These are phyloP conservation scores for Elanoides forficatus DNA, from an alignment of 2,113 vertebrate genomes.

Conservation along the genomic window DNA sequence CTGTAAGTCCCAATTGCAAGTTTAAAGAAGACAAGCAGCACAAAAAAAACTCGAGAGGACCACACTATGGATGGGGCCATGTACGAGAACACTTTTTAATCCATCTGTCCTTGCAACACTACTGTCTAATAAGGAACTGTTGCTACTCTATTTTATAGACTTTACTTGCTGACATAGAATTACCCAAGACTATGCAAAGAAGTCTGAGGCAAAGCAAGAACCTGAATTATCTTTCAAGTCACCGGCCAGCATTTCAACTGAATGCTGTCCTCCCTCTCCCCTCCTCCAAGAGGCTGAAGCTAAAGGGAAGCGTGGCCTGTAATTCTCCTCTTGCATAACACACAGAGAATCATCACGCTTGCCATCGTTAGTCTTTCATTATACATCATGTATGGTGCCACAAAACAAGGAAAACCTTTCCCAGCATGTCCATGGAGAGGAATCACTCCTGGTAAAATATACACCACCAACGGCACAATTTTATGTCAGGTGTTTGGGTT, in stretches of 20 bases:
- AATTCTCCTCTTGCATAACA: neutral
- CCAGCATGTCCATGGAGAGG: fast-evolving
- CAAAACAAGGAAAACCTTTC: neutral
- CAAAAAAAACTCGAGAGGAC: too few relatives aligned
- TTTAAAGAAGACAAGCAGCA: neutral
- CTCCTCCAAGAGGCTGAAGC: neutral
- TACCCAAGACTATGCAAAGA: neutral
- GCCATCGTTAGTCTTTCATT: neutral
- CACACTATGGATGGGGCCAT: fast-evolving
- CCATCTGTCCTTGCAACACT: neutral
- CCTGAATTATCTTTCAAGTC: neutral
- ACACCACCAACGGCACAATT: fast-evolving
- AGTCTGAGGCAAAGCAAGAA: neutral
- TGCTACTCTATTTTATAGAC: neutral
- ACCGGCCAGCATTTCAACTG: neutral
- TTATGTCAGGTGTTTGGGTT: neutral
- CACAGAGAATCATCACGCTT: neutral
- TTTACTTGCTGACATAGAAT: neutral
- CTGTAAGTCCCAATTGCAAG: neutral
- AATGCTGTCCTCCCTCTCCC: neutral
- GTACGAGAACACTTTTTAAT: neutral
- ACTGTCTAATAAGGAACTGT: neutral
- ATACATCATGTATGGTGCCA: neutral
- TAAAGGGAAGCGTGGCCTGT: neutral
- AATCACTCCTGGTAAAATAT: neutral